These are phyloP conservation scores for Galerucella nymphaeae DNA, from an alignment of 2,888 invertebrate species.

Conservation along the genomic window DNA sequence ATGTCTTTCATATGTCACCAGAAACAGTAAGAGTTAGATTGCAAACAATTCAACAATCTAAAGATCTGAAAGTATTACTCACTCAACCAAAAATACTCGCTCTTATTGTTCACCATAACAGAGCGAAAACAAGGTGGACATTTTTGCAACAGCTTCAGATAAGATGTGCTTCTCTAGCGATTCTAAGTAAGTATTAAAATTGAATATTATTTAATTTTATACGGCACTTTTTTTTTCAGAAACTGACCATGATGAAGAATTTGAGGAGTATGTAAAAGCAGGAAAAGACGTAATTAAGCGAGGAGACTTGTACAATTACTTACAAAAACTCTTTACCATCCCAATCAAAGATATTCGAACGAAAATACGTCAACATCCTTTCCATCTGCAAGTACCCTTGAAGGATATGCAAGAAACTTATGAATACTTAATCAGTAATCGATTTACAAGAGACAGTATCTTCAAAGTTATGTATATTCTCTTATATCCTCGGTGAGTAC, in stretches of 20 bases:
- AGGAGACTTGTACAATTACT: constrained; percentile 63
- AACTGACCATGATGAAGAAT: constrained; percentile 37
- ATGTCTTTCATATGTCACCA: constrained; percentile 70
- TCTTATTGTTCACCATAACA: constrained; percentile 67
- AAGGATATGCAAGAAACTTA: constrained; percentile 71
- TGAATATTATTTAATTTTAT: neutral
- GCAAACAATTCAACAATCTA: constrained; percentile 68
- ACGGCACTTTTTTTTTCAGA: constrained; percentile 28
- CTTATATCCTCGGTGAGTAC: constrained; percentile 75
- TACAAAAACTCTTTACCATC: constrained; percentile 61
- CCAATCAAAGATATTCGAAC: constrained; percentile 57
- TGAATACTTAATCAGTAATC: constrained; percentile 66
- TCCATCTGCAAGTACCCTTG: constrained; percentile 73
- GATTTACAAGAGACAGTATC: constrained; percentile 70
- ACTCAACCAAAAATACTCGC: constrained; percentile 71
- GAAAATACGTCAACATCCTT: constrained; percentile 71
- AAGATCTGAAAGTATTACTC: constrained; percentile 72
- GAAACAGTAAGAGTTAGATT: constrained; percentile 71
- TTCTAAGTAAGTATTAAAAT: constrained; percentile 60
- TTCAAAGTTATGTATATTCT: constrained; percentile 72
- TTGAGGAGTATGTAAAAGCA: constrained; percentile 66
- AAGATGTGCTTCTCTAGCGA: constrained; percentile 65
- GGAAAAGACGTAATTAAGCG: constrained; percentile 69
- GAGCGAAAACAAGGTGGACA: constrained; percentile 66
- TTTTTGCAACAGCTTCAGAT: constrained; percentile 67